Evolutionary conservation across 2,113 vertebrate species (phyloP).

Genomic region (Puffinus mauretanicus): DNA sequence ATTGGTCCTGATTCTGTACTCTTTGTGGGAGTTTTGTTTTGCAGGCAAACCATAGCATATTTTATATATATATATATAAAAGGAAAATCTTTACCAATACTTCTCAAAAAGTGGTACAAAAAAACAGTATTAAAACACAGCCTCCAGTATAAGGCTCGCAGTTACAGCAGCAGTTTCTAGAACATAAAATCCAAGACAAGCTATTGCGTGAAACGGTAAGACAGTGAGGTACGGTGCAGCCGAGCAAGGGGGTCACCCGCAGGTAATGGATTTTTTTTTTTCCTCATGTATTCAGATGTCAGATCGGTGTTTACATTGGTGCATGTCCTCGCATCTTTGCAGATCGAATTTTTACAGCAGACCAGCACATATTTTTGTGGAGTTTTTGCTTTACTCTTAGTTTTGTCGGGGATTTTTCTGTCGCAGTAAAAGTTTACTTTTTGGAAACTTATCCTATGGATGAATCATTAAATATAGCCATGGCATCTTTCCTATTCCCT

Average conservation of each 20-base stretch:
- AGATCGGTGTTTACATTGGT: background rate
- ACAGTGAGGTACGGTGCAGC: too few species aligned
- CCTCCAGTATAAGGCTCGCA: too few species aligned
- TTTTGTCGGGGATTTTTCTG: background rate
- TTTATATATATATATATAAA: too few species aligned
- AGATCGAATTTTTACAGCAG: background rate
- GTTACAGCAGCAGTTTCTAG: too few species aligned
- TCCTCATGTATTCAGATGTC: background rate
- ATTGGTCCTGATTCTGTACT: background rate
- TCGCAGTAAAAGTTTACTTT: background rate
- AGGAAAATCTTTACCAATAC: too few species aligned
- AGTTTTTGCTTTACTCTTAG: background rate
- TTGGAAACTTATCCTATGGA: background rate
- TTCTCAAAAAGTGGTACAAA: too few species aligned
- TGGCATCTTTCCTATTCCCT: background rate
- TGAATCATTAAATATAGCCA: background rate
- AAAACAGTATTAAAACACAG: too few species aligned
- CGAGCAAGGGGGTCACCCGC: too few species aligned
- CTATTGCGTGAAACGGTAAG: too few species aligned
- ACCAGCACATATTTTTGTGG: background rate
- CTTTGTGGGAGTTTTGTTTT: background rate
- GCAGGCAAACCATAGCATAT: background rate
- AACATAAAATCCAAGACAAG: too few species aligned
- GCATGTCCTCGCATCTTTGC: background rate
- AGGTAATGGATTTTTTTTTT: background rate